Evolutionary conservation across 2,888 invertebrate species (phyloP).

Genomic region (Schrankia costaestrigalis): DNA sequence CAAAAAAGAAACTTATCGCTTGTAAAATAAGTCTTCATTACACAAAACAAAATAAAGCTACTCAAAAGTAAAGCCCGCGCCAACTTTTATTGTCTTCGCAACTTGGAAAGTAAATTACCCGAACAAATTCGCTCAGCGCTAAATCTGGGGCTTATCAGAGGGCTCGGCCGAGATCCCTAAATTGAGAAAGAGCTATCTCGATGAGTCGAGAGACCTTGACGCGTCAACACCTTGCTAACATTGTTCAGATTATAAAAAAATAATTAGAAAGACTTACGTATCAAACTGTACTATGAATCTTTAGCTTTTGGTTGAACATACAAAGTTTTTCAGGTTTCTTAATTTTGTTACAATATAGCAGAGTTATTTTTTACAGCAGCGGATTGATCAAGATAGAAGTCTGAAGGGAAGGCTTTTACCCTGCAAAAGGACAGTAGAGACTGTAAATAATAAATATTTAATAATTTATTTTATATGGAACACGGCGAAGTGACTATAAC

Average conservation of each 20-base stretch:
- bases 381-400: too few relatives aligned
- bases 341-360: too few relatives aligned
- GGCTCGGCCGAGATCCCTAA: constrained; percentile 65
- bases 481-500: too few relatives aligned
- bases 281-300: constrained; percentile 8
- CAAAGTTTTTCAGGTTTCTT: neutral
- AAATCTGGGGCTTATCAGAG: constrained; percentile 74
- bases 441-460: too few relatives aligned
- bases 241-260: constrained; percentile 67
- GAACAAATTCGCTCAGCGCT: constrained; percentile 76
- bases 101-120: constrained; percentile 75
- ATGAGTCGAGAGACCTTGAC: constrained; percentile 59
- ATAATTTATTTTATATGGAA: too few relatives aligned
- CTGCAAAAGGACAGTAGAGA: too few relatives aligned
- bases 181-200: constrained; percentile 71
- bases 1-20: constrained; percentile 37
- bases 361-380: too few relatives aligned
- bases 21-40: constrained; percentile 61
- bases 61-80: constrained; percentile 57
- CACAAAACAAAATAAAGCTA: constrained; percentile 61
- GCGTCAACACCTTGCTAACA: constrained; percentile 61
- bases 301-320: neutral
- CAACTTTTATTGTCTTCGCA: constrained; percentile 76
- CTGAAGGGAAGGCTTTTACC: too few relatives aligned
- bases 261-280: constrained; percentile 59